Evolutionary conservation across 1,140 invertebrate genomes (phyloP).

Genomic region (Drosophila melanica): DNA sequence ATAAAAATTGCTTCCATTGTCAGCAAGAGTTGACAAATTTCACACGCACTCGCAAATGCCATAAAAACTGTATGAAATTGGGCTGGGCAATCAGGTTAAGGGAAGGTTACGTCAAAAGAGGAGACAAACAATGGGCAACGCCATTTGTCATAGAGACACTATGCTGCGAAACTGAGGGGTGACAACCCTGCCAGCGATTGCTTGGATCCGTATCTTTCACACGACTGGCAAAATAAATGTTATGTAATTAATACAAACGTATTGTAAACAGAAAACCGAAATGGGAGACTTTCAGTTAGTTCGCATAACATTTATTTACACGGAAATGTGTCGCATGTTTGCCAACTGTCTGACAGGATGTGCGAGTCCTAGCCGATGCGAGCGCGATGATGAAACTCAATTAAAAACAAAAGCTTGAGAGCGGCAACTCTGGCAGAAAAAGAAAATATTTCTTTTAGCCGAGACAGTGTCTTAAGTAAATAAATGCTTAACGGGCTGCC

Average conservation of each 20-base stretch:
- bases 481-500: slow-evolving; percentile 52
- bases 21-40: slow-evolving; percentile 56
- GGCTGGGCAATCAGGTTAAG: slow-evolving; percentile 31
- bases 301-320: slow-evolving; percentile 47
- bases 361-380: slow-evolving; percentile 6
- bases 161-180: slow-evolving; percentile 5
- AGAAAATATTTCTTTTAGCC: slow-evolving; percentile 29
- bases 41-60: slow-evolving; percentile 57
- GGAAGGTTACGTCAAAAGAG: slow-evolving; percentile 28
- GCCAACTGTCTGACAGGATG: slow-evolving; percentile 44
- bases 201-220: slow-evolving; percentile 21
- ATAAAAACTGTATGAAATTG: slow-evolving; percentile 48
- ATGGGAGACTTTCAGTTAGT: slow-evolving; percentile 7
- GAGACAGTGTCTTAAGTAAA: slow-evolving; percentile 34
- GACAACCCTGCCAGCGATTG: slow-evolving; percentile 34
- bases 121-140: slow-evolving; percentile 46
- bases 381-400: slow-evolving; percentile 24
- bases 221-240: slow-evolving; percentile 37
- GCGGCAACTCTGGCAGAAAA: slow-evolving; percentile 13
- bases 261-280: not conserved
- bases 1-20: slow-evolving; percentile 54
- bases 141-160: slow-evolving; percentile 61
- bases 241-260: slow-evolving; percentile 49
- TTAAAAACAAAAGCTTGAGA: slow-evolving; percentile 20
- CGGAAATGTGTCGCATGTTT: slow-evolving; percentile 46